Conservation (phyloP, 2,797 vertebrate genomes). For the Pagetopsis macropterus region DNA sequence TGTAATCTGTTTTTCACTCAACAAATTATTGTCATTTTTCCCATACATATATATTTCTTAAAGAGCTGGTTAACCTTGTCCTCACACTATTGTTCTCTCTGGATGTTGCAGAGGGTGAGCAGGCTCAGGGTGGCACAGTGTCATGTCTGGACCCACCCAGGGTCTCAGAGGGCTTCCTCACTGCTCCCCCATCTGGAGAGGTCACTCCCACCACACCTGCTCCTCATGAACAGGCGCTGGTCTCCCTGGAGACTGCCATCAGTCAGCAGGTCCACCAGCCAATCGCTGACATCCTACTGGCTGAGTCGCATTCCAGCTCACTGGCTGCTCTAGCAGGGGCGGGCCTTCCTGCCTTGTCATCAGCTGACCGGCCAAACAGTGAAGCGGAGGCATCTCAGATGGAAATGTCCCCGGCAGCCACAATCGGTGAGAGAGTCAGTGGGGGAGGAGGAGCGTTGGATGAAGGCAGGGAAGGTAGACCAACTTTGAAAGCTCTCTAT, state of each 20-base stretch:
- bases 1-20: background rate
- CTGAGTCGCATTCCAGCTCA: slow-evolving; percentile 85
- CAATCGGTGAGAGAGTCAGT: slow-evolving; percentile 89
- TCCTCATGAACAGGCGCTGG: slow-evolving; percentile 86
- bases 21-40: background rate
- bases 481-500: slow-evolving; percentile 73
- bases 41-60: background rate
- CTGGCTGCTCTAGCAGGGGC: slow-evolving; percentile 80
- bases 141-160: slow-evolving; percentile 84
- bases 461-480: slow-evolving; percentile 86
- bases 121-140: slow-evolving; percentile 79
- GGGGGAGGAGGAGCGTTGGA: slow-evolving; percentile 82
- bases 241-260: slow-evolving; percentile 89
- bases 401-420: slow-evolving; percentile 95
- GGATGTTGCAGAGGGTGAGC: slow-evolving; percentile 81
- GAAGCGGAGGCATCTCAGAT: slow-evolving; percentile 94
- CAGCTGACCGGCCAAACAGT: slow-evolving; percentile 83
- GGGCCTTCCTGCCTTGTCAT: slow-evolving; percentile 86
- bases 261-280: slow-evolving; percentile 89
- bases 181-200: slow-evolving; percentile 89
- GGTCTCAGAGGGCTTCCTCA: slow-evolving; percentile 89
- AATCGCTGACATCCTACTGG: slow-evolving; percentile 84
- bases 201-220: slow-evolving; percentile 88
- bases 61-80: background rate
- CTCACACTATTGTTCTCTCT: slow-evolving; percentile 43